Evolutionary conservation across 2,797 vertebrate species (phyloP).

Genomic region (Ceyx erithaca): DNA sequence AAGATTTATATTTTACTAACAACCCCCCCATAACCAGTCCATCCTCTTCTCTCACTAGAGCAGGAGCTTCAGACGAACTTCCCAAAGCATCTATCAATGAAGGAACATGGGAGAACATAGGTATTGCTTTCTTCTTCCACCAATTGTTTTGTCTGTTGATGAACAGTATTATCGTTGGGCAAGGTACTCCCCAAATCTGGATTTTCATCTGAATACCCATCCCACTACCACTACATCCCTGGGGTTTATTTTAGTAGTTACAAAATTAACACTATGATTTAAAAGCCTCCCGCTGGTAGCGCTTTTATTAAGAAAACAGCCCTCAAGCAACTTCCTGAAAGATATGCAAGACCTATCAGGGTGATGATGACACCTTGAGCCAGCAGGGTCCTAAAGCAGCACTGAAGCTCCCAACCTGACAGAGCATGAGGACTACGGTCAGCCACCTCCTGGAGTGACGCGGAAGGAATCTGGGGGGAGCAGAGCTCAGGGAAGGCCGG

Average conservation of each 20-base stretch:
- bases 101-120: not conserved
- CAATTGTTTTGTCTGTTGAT: not conserved
- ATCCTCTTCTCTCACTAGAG: not conserved
- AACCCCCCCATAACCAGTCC: not conserved
- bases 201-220: not conserved
- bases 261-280: not conserved
- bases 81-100: not conserved
- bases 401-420: not conserved
- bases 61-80: not conserved
- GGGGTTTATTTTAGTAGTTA: not conserved
- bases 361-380: not conserved
- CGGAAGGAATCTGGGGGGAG: not conserved
- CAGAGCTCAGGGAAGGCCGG: accelerated
- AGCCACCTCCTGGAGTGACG: not conserved
- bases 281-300: constrained; percentile 17
- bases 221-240: too few species aligned
- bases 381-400: constrained; percentile 15
- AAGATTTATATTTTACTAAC: not conserved
- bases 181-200: not conserved
- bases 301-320: not conserved
- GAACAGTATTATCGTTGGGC: not conserved
- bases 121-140: not conserved
- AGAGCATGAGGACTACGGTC: not conserved
- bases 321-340: not conserved
- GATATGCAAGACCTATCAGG: not conserved